Conservation (phyloP, 1,140 invertebrate species). For the Diorhabda carinulata region DNA sequence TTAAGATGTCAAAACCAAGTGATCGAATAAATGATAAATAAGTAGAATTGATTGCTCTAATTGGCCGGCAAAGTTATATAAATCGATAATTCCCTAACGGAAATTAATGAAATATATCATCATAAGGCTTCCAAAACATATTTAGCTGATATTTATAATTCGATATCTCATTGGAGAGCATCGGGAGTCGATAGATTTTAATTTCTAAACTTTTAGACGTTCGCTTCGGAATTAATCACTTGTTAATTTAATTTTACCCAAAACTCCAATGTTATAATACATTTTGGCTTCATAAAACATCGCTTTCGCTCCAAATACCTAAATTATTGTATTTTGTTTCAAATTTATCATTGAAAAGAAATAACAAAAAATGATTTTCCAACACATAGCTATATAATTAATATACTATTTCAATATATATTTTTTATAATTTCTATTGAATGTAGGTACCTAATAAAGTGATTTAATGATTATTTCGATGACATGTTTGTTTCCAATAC, state of each 20-base stretch:
- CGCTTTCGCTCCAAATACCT: conserved; percentile 10
- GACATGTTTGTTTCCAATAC: background rate
- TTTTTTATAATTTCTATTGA: no score
- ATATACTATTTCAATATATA: no score
- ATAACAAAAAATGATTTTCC: conserved; percentile 1
- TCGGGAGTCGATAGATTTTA: conserved; percentile 24
- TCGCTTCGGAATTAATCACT: conserved; percentile 22
- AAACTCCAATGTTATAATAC: conserved; percentile 22
- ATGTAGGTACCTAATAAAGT: background rate
- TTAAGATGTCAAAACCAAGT: background rate
- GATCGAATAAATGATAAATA: background rate
- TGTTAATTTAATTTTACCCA: conserved; percentile 22
- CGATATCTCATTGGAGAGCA: conserved; percentile 22
- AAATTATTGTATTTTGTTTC: conserved; percentile 17
- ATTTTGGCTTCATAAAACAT: conserved; percentile 15
- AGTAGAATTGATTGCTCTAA: conserved; percentile 2
- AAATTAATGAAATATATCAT: conserved; percentile 24
- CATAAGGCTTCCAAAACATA: conserved; percentile 23
- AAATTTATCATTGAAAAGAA: conserved; percentile 13
- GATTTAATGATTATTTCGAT: background rate
- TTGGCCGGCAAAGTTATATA: background rate
- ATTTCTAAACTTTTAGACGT: conserved; percentile 23
- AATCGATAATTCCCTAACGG: conserved; percentile 13
- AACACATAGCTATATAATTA: background rate
- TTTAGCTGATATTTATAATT: conserved; percentile 24